Base-by-base conservation (phyloP, 2,797 vertebrate species). In the Bradypus variegatus region DNA sequence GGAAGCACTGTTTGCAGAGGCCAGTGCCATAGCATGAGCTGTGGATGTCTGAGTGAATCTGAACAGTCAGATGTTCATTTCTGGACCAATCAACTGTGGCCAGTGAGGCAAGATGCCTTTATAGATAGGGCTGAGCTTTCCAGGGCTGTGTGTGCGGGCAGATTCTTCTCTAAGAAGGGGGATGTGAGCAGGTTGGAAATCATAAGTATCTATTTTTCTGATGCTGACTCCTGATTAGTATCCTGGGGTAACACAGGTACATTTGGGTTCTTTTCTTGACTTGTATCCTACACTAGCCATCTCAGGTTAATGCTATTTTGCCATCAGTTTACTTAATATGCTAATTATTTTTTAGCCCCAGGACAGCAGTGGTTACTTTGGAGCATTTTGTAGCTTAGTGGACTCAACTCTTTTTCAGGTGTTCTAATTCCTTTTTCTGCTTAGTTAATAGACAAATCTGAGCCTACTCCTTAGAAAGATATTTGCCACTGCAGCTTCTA, bases 401-500 rank as follows among this genome's bases (percentile, higher is more conserved):
- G 72, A 38, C 16, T 27, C 23, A 70, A 15, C 19, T 29, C 7
- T 93, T 85, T 86, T 69, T 36, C 11, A 90, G 62, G 79, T 72
- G 25, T n/a, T 62, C 67, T 25, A 84, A 38, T 82, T 86, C 29
- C 3, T 58, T 94, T 92, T 75, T 29, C 33, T 91, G 19, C 9
- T 88, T 73, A 92, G 41, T 27, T 75, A 84, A 72, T 53, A 29
- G 18, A 69, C 33, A 91, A 33, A 82, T 78, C 75, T 3, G 10
- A 93, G 48, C 9, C n/a, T 62, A 31, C 0, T 70, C 41, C 41
- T 88, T 88, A 58, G 6, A n/a, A 70, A 33, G 38, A 82, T 5
- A 89, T n/a, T 78, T 94, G 65, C 78, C 93, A 86, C 60, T 67
- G 55, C 53, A 87, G 21, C 18, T 87, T 45, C 10, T 67, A n/a